Conservation (phyloP, 2,113 vertebrate species). For the Pangasianodon hypophthalmus region DNA sequence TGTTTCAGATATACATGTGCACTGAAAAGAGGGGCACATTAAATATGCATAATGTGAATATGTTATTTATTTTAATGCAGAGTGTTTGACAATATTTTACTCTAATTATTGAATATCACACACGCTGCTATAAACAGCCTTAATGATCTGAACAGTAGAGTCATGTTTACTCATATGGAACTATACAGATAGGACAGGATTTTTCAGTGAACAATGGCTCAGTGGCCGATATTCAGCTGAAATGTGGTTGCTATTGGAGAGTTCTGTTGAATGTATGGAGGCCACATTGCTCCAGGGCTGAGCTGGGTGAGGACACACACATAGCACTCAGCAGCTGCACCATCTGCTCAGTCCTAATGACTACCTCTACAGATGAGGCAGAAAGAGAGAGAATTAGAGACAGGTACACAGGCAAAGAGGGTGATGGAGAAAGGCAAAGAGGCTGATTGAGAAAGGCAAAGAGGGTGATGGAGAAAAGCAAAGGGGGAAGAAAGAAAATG, state of each 20-base stretch:
- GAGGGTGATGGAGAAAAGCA: not conserved
- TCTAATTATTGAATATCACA: not conserved
- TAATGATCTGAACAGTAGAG: not conserved
- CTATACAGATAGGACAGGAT: not conserved
- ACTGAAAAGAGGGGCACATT: not conserved
- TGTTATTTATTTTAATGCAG: not conserved
- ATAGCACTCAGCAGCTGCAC: conserved; percentile 65
- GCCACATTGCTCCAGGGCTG: conserved; percentile 36
- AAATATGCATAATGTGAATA: not conserved
- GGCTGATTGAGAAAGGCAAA: not conserved
- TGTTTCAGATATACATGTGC: not conserved
- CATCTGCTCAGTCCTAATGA: conserved; percentile 75
- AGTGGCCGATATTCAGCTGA: not conserved
- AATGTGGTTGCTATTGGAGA: conserved; percentile 11
- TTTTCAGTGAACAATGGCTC: not conserved
- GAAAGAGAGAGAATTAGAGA: conserved; percentile 1
- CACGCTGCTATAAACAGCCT: not conserved
- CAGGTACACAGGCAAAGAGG: not conserved
- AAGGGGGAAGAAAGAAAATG: not conserved
- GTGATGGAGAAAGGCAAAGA: conserved; percentile 42
- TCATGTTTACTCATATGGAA: not conserved
- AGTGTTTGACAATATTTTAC: not conserved
- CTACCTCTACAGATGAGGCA: conserved; percentile 56
- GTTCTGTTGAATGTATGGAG: conserved; percentile 22
- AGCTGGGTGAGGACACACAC: conserved; percentile 63